These are phyloP conservation scores for Bubalus kerabau DNA, from an alignment of 2,113 vertebrate genomes.

Conservation along the genomic window DNA sequence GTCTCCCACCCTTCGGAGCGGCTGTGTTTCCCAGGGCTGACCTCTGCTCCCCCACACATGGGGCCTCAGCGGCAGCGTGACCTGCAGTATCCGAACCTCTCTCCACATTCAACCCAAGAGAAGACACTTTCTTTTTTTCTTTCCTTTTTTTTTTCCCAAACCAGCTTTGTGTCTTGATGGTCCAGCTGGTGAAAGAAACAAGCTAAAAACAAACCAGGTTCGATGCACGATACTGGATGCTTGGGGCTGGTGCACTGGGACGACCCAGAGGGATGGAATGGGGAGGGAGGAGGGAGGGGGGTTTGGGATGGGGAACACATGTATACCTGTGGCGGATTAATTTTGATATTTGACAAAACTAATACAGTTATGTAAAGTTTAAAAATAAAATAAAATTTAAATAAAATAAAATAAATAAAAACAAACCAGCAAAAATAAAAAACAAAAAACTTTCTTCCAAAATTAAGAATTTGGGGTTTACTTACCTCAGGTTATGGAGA, in stretches of 20 bases:
- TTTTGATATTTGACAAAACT: too few relatives aligned
- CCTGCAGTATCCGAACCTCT: conserved; percentile 71
- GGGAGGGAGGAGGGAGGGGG: too few relatives aligned
- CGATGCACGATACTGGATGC: too few relatives aligned
- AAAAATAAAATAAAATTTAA: too few relatives aligned
- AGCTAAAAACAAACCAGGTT: background rate
- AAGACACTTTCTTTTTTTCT: conserved; percentile 32
- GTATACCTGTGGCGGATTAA: too few relatives aligned
- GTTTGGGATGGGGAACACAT: too few relatives aligned
- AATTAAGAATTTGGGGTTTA: background rate
- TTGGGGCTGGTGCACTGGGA: too few relatives aligned
- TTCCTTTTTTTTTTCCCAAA: conserved; percentile 42
- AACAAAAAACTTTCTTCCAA: background rate
- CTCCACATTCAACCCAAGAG: conserved; percentile 64
- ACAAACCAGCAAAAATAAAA: background rate
- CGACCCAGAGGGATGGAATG: too few relatives aligned
- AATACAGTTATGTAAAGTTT: too few relatives aligned
- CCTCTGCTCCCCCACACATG: conserved; percentile 78
- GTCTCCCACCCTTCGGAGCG: conserved; percentile 78
- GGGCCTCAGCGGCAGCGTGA: conserved; percentile 71
- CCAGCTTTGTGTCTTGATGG: conserved; percentile 8
- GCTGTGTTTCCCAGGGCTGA: conserved; percentile 71
- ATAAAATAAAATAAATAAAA: too few relatives aligned
- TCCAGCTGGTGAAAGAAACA: background rate
- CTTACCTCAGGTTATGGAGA: background rate